Base-by-base conservation (phyloP, 1,140 invertebrate species). In the Nymphalis io region DNA sequence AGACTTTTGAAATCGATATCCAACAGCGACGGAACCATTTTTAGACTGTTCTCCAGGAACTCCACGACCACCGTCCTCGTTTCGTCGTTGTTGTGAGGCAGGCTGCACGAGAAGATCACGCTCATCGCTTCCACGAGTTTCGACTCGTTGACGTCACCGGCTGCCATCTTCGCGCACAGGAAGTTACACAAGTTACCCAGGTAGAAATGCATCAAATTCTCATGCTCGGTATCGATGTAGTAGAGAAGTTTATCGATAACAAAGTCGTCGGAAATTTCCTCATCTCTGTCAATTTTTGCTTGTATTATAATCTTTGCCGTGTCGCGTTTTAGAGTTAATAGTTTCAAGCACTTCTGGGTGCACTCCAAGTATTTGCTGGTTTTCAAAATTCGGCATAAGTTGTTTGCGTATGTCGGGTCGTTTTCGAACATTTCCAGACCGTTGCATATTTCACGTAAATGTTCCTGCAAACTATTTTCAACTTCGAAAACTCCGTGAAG, bases 121-220 rank as follows among this genome's bases (percentile, higher is more conserved):
- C 74, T 78, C 62, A 84, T 18, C 5, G 15, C 46, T 21, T 51
- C 16, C 12, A 67, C 55, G 1, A 88, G 60, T 2, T 60, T 69
- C 8, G 59, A 18, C 12, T 58, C 60, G 44, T 57, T 62, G 1
- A 79, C 16, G 13, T 38, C 44, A 11, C 61, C 68, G 3, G 60
- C 72, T 0, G 18, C 46, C 46, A 51, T 51, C 20, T 20, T 51
- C 11, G 16, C 12, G 46, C 46, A 20, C 16, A 89, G 60, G 40
- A 81, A 89, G 16, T 79, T 75, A 3, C 78, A 71, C 18, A 92
- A 68, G 68, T 81, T 87, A 16, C 80, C 72, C 44, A 92, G 75
- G 69, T 89, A 92, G 15, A 91, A 75, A 74, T 89, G 86, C 12
- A 75, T 89, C n/a, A 89, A 62, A 66, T 82, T 88, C 57, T 92